Percentiles rank a stretch among this genome's conserved stretches.
Conservation (phyloP, 1,140 invertebrate species). For the Cephus cinctus region DNA sequence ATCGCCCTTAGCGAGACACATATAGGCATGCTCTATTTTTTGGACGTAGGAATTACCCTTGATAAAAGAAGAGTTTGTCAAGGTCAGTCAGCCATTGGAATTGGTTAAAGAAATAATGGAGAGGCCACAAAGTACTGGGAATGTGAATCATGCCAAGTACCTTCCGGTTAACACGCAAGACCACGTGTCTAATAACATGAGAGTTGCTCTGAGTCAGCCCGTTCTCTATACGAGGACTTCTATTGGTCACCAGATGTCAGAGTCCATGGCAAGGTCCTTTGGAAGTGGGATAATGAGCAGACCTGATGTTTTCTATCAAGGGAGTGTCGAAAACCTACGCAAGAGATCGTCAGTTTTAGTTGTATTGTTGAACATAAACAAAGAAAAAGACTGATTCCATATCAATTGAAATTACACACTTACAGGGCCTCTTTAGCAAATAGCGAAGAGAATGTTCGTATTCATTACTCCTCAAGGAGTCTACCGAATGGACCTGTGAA, state of each 20-base stretch:
- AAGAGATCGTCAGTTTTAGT: conserved; percentile 37
- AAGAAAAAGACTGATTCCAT: too few species aligned
- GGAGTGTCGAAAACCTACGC: conserved; percentile 69
- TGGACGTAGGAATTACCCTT: neutral
- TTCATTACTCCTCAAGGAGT: conserved; percentile 24
- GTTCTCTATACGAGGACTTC: conserved; percentile 54
- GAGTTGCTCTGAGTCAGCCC: conserved; percentile 66
- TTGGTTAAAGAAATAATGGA: too few species aligned
- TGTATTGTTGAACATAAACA: conserved; percentile 1
- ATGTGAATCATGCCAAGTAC: conserved; percentile 14
- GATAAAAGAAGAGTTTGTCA: conserved; percentile 10
- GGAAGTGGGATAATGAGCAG: conserved; percentile 78
- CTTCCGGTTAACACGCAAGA: neutral
- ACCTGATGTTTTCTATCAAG: conserved; percentile 85
- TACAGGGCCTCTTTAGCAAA: conserved; percentile 26
- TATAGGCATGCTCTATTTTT: too few species aligned
- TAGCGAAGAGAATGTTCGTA: conserved; percentile 23
- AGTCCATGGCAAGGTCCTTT: conserved; percentile 26
- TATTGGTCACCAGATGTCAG: conserved; percentile 30
- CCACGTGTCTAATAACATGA: conserved; percentile 25
- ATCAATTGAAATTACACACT: conserved; percentile 1
- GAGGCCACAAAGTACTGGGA: conserved; percentile 17
- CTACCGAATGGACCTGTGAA: conserved; percentile 25
- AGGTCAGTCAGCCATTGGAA: conserved; percentile 3
- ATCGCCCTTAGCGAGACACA: too few species aligned